Evolutionary conservation across 2,113 vertebrate genomes (phyloP), one percentile per base, ranked within the genome.

Genomic region (Xiphophorus hellerii): DNA sequence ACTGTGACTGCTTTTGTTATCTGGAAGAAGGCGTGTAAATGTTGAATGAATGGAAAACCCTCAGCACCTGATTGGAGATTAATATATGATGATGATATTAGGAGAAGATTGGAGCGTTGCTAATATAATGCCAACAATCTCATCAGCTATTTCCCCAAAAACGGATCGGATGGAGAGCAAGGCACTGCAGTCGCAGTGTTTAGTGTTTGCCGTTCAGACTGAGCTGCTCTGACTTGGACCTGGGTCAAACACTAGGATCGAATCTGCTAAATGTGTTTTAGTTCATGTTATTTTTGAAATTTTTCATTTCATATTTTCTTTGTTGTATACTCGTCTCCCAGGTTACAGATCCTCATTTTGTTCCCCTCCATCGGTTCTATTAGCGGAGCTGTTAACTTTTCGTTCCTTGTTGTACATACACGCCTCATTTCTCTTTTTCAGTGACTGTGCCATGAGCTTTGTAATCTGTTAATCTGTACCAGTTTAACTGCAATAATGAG

Each of bases 401-500:
- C 74, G 74, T 60, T 89, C 75, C 87, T 84, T 88, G 84, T 88
- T 92, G 87, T 91, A 92, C 84, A 92, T 91, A 88, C 77, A 81
- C 87, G 78, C 82, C 84, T 90, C 85, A 92, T 86, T 87, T 87
- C 81, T 90, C 78, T 89, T 90, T 28, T 87, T 92, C 86, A 86
- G 87, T 89, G 87, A 91, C 85, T 91, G 84, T 92, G 89, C 88
- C 89, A 91, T 89, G 90, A 89, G 88, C 86, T 91, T 89, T 91
- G 89, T 92, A 90, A 89, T 91, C 84, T 86, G 87, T 85, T 93
- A 89, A 87, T 90, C 84, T 92, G 88, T 92, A 92, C 90, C 85
- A 89, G 88, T 89, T 93, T 91, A 89, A 89, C 89, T 92, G 92
- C 89, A 92, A 91, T 91, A 90, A 92, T 88, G 87, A 90, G 90